Percentiles rank a stretch among this genome's conserved stretches.
Evolutionary conservation across 1,140 invertebrate species (phyloP).

Genomic region (Babylonia areolata): DNA sequence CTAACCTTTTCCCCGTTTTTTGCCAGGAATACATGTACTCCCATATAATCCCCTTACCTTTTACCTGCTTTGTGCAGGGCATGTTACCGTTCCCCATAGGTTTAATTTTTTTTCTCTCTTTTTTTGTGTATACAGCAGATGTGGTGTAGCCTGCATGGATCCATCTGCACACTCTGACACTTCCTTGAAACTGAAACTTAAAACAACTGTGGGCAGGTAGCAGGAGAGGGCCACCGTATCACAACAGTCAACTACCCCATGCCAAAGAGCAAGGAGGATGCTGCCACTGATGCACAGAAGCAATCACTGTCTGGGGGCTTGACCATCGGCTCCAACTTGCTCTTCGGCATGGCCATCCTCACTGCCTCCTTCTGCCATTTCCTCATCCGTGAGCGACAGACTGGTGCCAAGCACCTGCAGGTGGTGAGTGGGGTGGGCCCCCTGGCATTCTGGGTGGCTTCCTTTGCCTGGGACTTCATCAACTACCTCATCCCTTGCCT

Average conservation of each 20-base stretch:
- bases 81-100: too few relatives aligned
- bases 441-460: constrained; percentile 83
- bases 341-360: constrained; percentile 73
- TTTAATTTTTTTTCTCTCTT: too few relatives aligned
- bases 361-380: constrained; percentile 70
- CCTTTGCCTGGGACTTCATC: constrained; percentile 84
- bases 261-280: constrained; percentile 44
- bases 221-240: constrained; percentile 33
- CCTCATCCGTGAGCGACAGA: constrained; percentile 68
- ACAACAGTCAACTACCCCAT: constrained; percentile 55
- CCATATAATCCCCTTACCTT: too few relatives aligned
- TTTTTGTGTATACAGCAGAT: too few relatives aligned
- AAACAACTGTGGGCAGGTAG: constrained; percentile 29
- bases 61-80: too few relatives aligned
- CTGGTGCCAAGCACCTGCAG: too few relatives aligned
- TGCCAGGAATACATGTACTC: too few relatives aligned
- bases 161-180: too few relatives aligned
- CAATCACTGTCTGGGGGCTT: constrained; percentile 49
- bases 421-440: constrained; percentile 82
- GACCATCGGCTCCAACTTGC: constrained; percentile 57
- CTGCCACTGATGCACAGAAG: constrained; percentile 35
- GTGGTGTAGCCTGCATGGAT: too few relatives aligned
- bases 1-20: too few relatives aligned
- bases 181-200: too few relatives aligned
- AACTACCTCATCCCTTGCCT: too few relatives aligned